Evolutionary conservation across 64 coral and sea anemone genomes (phyloP).

Genomic region (Actinia equina): DNA sequence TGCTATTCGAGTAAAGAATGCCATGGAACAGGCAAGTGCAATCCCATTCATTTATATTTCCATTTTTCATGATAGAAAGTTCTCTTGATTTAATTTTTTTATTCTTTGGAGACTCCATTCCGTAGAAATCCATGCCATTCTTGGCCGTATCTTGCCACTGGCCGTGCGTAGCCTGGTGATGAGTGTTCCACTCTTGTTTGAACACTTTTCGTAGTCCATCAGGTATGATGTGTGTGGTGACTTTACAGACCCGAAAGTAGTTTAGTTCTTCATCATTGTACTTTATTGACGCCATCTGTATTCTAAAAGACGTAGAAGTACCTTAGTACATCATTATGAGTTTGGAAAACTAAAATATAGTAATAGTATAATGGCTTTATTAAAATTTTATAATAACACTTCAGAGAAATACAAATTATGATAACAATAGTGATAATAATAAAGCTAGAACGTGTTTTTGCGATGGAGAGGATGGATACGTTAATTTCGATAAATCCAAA

Average conservation of each 20-base stretch:
- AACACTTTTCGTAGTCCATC: conserved; percentile 22
- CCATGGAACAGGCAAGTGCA: neutral
- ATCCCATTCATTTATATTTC: too few species aligned
- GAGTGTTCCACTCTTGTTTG: neutral
- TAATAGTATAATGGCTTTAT: too few species aligned
- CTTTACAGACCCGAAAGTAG: conserved; percentile 23
- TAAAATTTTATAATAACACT: too few species aligned
- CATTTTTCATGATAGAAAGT: neutral
- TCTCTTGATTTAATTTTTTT: conserved; percentile 29
- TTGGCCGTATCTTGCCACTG: conserved; percentile 11
- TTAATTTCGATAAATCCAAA: too few species aligned
- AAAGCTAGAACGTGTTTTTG: too few species aligned
- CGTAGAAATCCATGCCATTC: conserved; percentile 18
- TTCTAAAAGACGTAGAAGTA: too few species aligned
- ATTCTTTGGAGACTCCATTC: neutral
- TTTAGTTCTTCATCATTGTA: conserved; percentile 27
- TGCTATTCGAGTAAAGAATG: conserved; percentile 24
- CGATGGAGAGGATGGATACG: too few species aligned
- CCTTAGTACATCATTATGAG: too few species aligned
- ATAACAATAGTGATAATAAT: too few species aligned
- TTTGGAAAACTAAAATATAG: too few species aligned
- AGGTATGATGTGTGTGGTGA: neutral
- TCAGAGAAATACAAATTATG: too few species aligned
- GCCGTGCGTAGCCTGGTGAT: neutral
- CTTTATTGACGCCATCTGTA: neutral